Evolutionary conservation across 1,140 invertebrate genomes (phyloP).

Genomic region (Drosophila simulans): DNA sequence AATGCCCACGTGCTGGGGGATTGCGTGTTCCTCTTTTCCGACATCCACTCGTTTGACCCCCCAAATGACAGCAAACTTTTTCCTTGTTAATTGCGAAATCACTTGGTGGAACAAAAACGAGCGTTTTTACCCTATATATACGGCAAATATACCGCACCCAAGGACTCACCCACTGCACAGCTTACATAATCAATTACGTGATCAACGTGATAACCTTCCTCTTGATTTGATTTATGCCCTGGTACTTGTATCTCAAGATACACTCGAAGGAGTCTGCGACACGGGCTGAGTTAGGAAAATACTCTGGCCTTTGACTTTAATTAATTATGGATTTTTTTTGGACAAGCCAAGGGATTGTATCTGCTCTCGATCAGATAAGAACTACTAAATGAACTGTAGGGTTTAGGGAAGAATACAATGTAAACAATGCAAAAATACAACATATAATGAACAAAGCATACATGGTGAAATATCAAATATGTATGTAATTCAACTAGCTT

Average conservation of each 20-base stretch:
- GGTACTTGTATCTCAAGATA: conserved; percentile 28
- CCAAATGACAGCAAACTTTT: conserved; percentile 50
- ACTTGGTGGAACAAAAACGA: conserved; percentile 53
- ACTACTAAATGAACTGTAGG: neutral
- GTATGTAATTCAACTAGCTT: neutral
- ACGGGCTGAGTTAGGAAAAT: neutral
- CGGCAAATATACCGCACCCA: neutral
- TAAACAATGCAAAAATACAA: neutral
- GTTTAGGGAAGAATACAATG: too few relatives aligned
- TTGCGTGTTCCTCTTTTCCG: conserved; percentile 23
- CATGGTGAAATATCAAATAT: too few relatives aligned
- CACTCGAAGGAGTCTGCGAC: neutral
- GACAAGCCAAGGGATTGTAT: neutral
- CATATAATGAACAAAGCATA: neutral
- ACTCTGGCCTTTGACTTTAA: conserved; percentile 5
- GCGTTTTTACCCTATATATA: conserved; percentile 8
- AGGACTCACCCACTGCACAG: conserved; percentile 10
- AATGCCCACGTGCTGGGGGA: conserved; percentile 69
- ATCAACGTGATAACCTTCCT: conserved; percentile 45
- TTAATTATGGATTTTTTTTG: conserved; percentile 15
- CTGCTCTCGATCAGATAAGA: neutral
- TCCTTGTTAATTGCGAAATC: conserved; percentile 80
- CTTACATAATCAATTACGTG: conserved; percentile 61
- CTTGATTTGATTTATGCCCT: conserved; percentile 50
- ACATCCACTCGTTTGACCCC: conserved; percentile 8